These are phyloP conservation scores for Ciconia boyciana DNA, from an alignment of 2,113 vertebrate species.

Conservation along the genomic window DNA sequence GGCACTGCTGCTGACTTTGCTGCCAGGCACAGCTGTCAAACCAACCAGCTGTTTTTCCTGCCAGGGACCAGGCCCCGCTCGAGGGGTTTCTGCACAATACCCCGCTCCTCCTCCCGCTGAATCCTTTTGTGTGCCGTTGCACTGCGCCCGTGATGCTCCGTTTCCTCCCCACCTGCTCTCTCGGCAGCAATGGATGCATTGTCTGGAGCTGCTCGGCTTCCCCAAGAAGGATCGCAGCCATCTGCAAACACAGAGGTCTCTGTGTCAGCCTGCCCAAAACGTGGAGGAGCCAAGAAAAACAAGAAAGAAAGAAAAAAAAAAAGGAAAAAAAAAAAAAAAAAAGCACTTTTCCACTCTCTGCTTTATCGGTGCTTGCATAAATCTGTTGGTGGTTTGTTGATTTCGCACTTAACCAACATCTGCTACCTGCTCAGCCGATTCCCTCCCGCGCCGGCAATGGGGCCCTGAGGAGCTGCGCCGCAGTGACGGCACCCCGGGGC, in stretches of 20 bases:
- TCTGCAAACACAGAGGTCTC: not conserved
- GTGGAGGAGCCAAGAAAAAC: not conserved
- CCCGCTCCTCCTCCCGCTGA: not conserved
- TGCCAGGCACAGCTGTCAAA: not conserved
- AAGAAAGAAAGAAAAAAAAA: not conserved
- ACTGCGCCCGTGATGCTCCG: not conserved
- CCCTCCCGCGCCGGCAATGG: not conserved
- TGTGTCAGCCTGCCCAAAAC: not conserved
- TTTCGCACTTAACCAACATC: not conserved
- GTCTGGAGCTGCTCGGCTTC: not conserved
- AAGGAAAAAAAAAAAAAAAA: no score
- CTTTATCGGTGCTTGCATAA: not conserved
- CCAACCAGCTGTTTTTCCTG: not conserved
- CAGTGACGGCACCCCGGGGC: not conserved
- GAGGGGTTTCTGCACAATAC: not conserved
- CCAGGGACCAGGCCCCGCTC: not conserved
- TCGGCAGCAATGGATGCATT: not conserved
- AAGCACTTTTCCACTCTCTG: not conserved
- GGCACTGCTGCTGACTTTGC: not conserved
- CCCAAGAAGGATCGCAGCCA: not conserved
- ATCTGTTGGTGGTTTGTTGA: not conserved
- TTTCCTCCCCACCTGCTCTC: slow-evolving; percentile 26
- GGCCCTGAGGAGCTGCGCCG: not conserved
- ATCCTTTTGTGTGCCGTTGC: not conserved
- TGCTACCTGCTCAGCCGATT: not conserved